Percentiles rank a stretch among this genome's conserved stretches.
phyloP scores from a whole-genome alignment of 2,797 vertebrate genomes.

The Eurystomus glaucurus region DNA sequence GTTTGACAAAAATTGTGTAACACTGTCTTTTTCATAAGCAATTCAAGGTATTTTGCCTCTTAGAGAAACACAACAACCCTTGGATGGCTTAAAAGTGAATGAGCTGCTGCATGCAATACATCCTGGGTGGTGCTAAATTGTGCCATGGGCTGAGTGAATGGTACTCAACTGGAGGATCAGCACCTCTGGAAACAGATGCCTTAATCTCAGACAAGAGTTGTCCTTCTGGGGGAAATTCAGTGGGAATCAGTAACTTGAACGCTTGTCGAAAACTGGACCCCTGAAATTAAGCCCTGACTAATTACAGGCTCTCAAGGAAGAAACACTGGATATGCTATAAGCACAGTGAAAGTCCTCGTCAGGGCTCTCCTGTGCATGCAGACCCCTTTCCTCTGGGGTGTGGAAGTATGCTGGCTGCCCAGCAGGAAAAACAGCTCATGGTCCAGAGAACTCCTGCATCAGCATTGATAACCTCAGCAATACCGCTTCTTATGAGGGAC shows the following conservation, averaged over 20 bases:
- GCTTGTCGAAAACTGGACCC: neutral
- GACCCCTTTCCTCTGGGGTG: neutral
- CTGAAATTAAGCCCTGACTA: neutral
- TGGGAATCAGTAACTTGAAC: neutral
- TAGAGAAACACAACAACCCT: neutral
- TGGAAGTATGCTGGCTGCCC: neutral
- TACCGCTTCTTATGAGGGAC: neutral
- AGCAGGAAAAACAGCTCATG: neutral
- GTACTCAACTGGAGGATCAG: neutral
- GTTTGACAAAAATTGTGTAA: neutral
- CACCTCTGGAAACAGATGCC: neutral
- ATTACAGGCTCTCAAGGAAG: neutral
- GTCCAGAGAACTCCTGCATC: neutral
- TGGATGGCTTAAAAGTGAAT: neutral
- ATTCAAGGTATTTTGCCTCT: neutral
- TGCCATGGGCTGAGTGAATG: neutral
- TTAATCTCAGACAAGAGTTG: neutral
- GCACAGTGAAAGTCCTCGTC: neutral
- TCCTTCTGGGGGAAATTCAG: neutral
- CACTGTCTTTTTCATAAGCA: neutral
- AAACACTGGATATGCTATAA: neutral
- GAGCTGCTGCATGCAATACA: neutral
- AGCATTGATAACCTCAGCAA: neutral
- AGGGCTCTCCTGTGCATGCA: neutral
- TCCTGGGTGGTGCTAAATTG: neutral